Percentiles rank a stretch among this genome's conserved stretches.
Conservation (phyloP, 1,140 invertebrate genomes). For the Helicoverpa zea region DNA sequence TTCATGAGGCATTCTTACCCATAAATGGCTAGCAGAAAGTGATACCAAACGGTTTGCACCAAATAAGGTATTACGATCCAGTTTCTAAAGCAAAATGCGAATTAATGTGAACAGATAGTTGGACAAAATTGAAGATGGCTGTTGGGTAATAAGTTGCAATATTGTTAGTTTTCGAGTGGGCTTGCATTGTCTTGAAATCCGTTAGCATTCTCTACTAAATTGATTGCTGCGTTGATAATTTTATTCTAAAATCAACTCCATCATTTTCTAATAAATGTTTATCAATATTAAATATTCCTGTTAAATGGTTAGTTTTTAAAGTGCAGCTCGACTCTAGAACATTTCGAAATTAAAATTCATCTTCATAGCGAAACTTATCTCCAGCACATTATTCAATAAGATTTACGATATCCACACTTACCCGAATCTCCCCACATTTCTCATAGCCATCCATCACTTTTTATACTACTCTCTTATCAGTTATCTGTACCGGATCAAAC, state of each 20-base stretch:
- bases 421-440: slow-evolving; percentile 19
- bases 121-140: slow-evolving; percentile 46
- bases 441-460: slow-evolving; percentile 53
- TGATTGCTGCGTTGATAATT: no score
- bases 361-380: slow-evolving; percentile 3
- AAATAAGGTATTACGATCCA: slow-evolving; percentile 72
- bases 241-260: no score
- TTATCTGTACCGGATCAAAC: slow-evolving; percentile 54
- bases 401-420: slow-evolving; percentile 39
- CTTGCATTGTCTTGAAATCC: slow-evolving; percentile 6
- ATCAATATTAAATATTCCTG: neutral
- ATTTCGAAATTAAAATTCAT: neutral
- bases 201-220: no score
- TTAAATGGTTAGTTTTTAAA: neutral
- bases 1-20: slow-evolving; percentile 82
- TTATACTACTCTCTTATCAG: slow-evolving; percentile 52
- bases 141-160: slow-evolving; percentile 16
- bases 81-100: slow-evolving; percentile 56
- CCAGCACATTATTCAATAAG: slow-evolving; percentile 5
- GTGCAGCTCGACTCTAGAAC: neutral
- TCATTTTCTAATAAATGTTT: no score
- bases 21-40: slow-evolving; percentile 76
- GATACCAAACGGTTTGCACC: slow-evolving; percentile 74
- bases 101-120: slow-evolving; percentile 46
- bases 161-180: slow-evolving; percentile 24